phyloP scores from a whole-genome alignment of 2,888 invertebrate species.

The Tiliacea citrago region DNA sequence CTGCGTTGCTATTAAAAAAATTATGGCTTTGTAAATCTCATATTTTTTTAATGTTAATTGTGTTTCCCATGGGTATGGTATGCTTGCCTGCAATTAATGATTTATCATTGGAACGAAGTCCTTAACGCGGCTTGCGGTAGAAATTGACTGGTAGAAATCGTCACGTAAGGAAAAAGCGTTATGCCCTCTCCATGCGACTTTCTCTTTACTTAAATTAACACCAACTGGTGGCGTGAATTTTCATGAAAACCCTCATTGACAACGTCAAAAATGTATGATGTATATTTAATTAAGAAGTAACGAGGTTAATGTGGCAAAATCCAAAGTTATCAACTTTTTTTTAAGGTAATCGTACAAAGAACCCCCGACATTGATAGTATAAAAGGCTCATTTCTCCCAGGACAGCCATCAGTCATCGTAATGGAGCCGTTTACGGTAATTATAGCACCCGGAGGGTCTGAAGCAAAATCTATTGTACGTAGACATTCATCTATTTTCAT shows the following conservation, averaged over 20 bases:
- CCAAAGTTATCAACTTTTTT: background rate
- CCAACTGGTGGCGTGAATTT: too few species aligned
- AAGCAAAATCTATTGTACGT: constrained; percentile 38
- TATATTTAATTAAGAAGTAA: background rate
- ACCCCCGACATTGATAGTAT: constrained; percentile 22
- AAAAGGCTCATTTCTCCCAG: constrained; percentile 52
- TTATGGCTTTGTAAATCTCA: background rate
- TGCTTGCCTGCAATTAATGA: background rate
- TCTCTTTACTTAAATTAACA: too few species aligned
- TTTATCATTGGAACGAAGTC: background rate
- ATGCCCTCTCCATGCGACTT: too few species aligned
- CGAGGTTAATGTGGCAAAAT: background rate
- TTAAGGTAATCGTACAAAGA: constrained; percentile 9
- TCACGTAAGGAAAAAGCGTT: too few species aligned
- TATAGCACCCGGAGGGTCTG: constrained; percentile 51
- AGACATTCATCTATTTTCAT: constrained; percentile 47
- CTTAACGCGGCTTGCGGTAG: too few species aligned
- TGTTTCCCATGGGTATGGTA: background rate
- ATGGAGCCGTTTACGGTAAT: constrained; percentile 57
- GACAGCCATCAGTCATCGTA: constrained; percentile 54
- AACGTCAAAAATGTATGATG: too few species aligned
- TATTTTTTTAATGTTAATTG: background rate
- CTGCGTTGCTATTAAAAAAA: too few species aligned
- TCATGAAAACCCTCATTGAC: too few species aligned
- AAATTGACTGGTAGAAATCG: too few species aligned